A percentile compares a stretch with the other conserved stretches of the same genome.
phyloP scores from a whole-genome alignment of 1,140 invertebrate genomes.

The Brachionus calyciflorus region DNA sequence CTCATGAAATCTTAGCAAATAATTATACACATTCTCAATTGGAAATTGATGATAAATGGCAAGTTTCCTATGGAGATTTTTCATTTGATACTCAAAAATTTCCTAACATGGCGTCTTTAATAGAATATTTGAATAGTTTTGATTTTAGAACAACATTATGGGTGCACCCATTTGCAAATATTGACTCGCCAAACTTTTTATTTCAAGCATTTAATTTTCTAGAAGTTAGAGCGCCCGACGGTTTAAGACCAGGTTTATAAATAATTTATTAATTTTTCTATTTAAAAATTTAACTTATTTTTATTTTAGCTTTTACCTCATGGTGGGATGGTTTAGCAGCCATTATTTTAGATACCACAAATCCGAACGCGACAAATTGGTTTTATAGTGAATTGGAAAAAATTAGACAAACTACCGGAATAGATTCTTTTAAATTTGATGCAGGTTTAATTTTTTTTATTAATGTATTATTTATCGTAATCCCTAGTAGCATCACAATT shows the following conservation, averaged over 20 bases:
- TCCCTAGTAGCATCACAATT: no score
- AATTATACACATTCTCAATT: constrained; percentile 74
- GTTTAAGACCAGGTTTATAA: not conserved
- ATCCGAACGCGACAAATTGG: constrained; percentile 1
- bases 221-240: constrained; percentile 37
- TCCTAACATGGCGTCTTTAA: constrained; percentile 67
- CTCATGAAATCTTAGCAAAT: constrained; percentile 68
- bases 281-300: not conserved
- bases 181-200: constrained; percentile 28
- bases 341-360: constrained; percentile 33
- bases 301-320: constrained; percentile 7
- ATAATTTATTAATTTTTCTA: not conserved
- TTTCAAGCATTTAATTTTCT: constrained; percentile 14
- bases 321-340: constrained; percentile 45
- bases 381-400: not conserved
- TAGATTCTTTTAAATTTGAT: constrained; percentile 88
- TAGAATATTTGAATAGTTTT: constrained; percentile 65
- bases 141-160: constrained; percentile 76
- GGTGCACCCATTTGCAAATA: constrained; percentile 78
- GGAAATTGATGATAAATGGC: constrained; percentile 75
- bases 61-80: constrained; percentile 66
- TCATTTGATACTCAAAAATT: constrained; percentile 72
- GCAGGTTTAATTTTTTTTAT: constrained; percentile 65
- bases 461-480: not conserved
- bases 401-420: constrained; percentile 58